Conservation (phyloP, 2,797 vertebrate genomes). For the Tarsius wallacei region DNA sequence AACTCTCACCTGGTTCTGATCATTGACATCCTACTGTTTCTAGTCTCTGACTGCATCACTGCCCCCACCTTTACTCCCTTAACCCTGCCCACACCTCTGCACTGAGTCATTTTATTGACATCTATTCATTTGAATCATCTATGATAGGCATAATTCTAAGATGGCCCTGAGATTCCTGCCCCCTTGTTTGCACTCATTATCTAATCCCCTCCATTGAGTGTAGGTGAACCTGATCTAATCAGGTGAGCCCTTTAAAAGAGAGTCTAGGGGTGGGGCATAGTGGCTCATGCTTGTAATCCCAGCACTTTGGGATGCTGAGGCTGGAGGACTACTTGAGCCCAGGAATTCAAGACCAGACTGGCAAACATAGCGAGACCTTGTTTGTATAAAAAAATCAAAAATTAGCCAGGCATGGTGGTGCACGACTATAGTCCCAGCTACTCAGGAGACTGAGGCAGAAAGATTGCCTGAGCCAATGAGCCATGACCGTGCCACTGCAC, state of each 20-base stretch:
- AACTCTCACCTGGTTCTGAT: background rate
- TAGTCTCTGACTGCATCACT: background rate
- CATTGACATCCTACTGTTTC: background rate
- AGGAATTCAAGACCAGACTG: too few species aligned
- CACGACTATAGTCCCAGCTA: too few species aligned
- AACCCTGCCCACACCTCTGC: background rate
- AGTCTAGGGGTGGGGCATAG: background rate
- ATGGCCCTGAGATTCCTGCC: background rate
- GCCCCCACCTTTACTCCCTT: background rate
- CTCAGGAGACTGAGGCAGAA: too few species aligned
- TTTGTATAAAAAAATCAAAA: too few species aligned
- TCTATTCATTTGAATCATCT: background rate
- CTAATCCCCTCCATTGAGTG: background rate
- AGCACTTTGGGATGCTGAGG: too few species aligned
- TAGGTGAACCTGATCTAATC: background rate
- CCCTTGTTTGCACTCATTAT: fast-evolving
- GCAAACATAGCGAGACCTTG: too few species aligned
- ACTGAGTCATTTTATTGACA: background rate
- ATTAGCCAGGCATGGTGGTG: too few species aligned
- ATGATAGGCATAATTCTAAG: background rate
- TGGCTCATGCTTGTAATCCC: too few species aligned
- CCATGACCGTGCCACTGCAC: too few species aligned
- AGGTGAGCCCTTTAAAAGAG: background rate
- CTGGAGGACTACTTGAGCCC: too few species aligned
- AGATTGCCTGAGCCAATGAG: too few species aligned